phyloP scores from a whole-genome alignment of 2,113 vertebrate species.

The Chinchilla lanigera region DNA sequence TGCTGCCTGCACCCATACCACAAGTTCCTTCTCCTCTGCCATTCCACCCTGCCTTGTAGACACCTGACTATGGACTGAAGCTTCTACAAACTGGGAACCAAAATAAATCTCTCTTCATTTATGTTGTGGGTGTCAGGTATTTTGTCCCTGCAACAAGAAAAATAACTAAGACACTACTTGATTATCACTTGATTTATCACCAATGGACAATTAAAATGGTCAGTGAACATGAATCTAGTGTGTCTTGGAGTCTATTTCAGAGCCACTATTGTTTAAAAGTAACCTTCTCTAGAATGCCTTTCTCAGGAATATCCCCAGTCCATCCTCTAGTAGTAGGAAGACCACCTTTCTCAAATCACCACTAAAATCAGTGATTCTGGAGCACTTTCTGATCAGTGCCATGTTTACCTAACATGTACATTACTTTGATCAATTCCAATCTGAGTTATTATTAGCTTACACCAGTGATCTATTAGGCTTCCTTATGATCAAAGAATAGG shows the following conservation, averaged over 20 bases:
- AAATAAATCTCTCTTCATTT: neutral
- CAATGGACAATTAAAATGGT: constrained; percentile 47
- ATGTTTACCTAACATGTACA: constrained; percentile 45
- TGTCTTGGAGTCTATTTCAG: constrained; percentile 59
- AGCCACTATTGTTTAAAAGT: constrained; percentile 64
- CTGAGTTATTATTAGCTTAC: neutral
- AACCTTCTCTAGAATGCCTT: constrained; percentile 40
- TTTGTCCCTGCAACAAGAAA: neutral
- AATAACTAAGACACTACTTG: neutral
- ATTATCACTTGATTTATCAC: constrained; percentile 39
- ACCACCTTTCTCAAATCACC: constrained; percentile 23
- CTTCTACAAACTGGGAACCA: neutral
- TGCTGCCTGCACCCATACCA: neutral
- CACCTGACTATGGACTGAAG: neutral
- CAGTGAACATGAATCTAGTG: constrained; percentile 34
- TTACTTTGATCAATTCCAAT: constrained; percentile 28
- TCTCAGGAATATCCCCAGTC: neutral
- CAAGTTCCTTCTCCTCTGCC: neutral
- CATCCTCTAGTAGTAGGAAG: constrained; percentile 43
- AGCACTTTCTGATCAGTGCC: constrained; percentile 54
- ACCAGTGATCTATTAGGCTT: neutral
- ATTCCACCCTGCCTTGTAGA: neutral
- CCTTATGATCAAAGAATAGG: constrained; percentile 59
- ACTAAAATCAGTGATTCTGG: constrained; percentile 64
- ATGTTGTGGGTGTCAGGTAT: neutral